Base-by-base conservation (phyloP, 2,888 invertebrate genomes). In the Cantharis nigra region DNA sequence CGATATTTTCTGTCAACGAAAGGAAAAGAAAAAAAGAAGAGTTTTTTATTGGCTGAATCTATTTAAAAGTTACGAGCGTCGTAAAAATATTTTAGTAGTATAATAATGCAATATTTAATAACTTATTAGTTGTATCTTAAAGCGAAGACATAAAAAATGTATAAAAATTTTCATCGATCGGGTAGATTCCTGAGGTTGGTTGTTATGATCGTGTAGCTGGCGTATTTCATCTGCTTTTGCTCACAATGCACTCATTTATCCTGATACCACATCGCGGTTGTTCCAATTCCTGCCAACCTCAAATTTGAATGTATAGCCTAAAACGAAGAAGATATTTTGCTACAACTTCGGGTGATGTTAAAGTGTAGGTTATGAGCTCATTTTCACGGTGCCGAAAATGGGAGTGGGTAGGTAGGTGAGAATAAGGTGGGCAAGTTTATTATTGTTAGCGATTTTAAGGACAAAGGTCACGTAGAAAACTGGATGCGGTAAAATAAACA, bases 261-360 rank as follows among this genome's bases (percentile, higher is more conserved):
- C 72, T 78, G 71, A 78, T 78, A 73, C 76, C 73, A 70, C 67
- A 73, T 23, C 69, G 72, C 67, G 69, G 69, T 33, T 74, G 76
- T 72, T 49, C 75, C 78, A 76, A 78, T 78, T 73, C 49, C 78
- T 75, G 65, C 70, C 73, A 72, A 18, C 72, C 73, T 73, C 69
- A 77, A 77, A 77, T 74, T 74, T 74, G 74, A 77, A 77, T 77
- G 74, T 74, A 77, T 77, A 28, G 74, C 23, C 71, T 63, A 23
- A 67, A 74, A 69, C 70, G 71, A 65, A 64, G 63, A 69, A 69
- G 62, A 69, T 76, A 49, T 28, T 49, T 63, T 69, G 74, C 71
- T 71, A 74, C 70, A 77, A 74, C 71, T 74, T 30, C 70, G 20
- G 71, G 16, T 26, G 69, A 74, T 70, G 77, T 72, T 77, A 77